These are phyloP conservation scores for Nycticebus coucang DNA, from an alignment of 2,113 vertebrate species.

Conservation along the genomic window DNA sequence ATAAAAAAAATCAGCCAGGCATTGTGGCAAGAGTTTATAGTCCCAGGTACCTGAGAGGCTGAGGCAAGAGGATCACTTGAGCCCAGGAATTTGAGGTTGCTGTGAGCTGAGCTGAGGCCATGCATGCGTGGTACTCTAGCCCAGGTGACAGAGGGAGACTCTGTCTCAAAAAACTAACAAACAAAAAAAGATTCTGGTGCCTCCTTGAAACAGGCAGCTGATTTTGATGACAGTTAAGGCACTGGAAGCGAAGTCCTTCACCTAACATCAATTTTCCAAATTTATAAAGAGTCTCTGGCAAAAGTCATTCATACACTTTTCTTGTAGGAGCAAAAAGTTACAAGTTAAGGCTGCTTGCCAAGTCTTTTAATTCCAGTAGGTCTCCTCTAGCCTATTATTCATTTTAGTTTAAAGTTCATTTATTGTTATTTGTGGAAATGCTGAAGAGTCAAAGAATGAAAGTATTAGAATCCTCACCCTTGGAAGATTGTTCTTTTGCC, in stretches of 20 bases:
- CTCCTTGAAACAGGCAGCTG: not conserved
- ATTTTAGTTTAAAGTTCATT: constrained; percentile 5
- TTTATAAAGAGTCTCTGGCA: not conserved
- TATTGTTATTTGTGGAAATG: constrained; percentile 36
- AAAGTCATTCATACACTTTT: constrained; percentile 23
- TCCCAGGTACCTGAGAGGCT: too few species aligned
- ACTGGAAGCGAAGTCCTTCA: not conserved
- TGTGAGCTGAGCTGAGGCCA: too few species aligned
- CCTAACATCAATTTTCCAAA: constrained; percentile 18
- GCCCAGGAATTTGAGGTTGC: too few species aligned
- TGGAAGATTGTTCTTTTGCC: constrained; percentile 85
- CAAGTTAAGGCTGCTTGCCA: constrained; percentile 27
- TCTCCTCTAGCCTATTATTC: constrained; percentile 43
- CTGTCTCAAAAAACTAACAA: too few species aligned
- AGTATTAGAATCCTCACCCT: constrained; percentile 78
- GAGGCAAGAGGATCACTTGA: too few species aligned
- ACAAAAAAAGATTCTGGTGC: not conserved
- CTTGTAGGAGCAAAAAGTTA: constrained; percentile 31
- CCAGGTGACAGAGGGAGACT: too few species aligned
- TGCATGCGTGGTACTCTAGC: too few species aligned
- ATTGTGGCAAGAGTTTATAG: too few species aligned
- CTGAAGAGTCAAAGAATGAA: constrained; percentile 38
- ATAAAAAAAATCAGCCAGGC: too few species aligned
- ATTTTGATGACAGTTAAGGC: not conserved
- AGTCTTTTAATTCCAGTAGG: constrained; percentile 22